Base-by-base conservation (phyloP, 2,797 vertebrate genomes). In the Hapalemur alaotrensis region DNA sequence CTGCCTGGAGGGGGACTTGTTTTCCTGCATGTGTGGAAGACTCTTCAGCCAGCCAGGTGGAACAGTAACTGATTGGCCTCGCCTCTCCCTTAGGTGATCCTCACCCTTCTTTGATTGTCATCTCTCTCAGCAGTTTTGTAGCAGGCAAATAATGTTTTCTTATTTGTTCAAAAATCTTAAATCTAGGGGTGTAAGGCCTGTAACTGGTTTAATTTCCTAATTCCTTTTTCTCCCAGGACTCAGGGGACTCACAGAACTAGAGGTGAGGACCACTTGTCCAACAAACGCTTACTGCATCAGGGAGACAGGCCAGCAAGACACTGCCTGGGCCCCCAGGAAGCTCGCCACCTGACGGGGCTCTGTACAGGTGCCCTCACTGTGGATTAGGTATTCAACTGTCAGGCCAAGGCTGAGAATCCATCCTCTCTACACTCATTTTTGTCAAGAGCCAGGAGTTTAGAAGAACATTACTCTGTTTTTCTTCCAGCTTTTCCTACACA, bases 391-490 rank as follows among this genome's bases (percentile, higher is more conserved):
- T 86, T 57, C 54, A 28, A 38, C 50, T 32, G 23, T 75, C 88
- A 67, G 75, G 7, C 46, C 1, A 30, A 43, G 35, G 14, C 70
- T 57, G 38, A 46, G 46, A 92, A 38, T 88, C 67, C 11, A 2
- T 46, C 46, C 63, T 69, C 13, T 46, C 52, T 38, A 38, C 32
- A 7, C 43, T 54, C 12, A 32, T 70, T 89, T 85, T 82, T 89
- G 88, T 67, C 67, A 52, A 80, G n/a, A 86, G 69, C 38, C 82
- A 41, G 59, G 59, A 70, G 73, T 83, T 87, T 43, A 72, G 92
- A 59, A 82, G 61, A 94, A 43, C n/a, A 28, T 35, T 20, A 48
- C 57, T 69, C 69, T 95, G 57, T 32, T 95, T 95, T 94, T 70
- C 96, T 72, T 90, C 50, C 76, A 92, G 95, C 65, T 61, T 78